phyloP scores from a whole-genome alignment of 2,888 invertebrate genomes.

The Herminia tarsipennalis region DNA sequence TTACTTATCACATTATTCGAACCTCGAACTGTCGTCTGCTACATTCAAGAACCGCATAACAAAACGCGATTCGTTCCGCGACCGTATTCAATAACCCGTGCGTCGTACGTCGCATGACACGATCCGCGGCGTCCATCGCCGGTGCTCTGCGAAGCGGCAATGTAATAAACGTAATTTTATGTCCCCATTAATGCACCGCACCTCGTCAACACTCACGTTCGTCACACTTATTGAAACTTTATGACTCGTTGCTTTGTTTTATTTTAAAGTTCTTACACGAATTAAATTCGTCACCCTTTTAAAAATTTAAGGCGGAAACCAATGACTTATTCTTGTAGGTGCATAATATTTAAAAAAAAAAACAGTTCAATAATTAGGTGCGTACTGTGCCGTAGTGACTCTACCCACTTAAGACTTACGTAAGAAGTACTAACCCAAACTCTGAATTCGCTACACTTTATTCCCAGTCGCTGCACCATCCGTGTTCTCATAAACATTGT shows the following conservation, averaged over 20 bases:
- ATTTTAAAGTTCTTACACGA: conserved; percentile 1
- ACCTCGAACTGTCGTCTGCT: not conserved
- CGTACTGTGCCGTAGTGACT: too few relatives aligned
- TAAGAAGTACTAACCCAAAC: too few relatives aligned
- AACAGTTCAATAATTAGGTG: too few relatives aligned
- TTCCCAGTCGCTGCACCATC: too few relatives aligned
- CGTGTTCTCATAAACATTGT: too few relatives aligned
- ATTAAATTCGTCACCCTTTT: conserved; percentile 1
- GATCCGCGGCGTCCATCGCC: conserved; percentile 13
- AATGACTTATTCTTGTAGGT: too few relatives aligned
- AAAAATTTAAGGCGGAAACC: too few relatives aligned
- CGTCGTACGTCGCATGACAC: conserved; percentile 35
- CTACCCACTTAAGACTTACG: too few relatives aligned
- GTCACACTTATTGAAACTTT: conserved; percentile 34
- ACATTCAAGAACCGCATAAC: conserved; percentile 1
- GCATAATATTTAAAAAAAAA: too few relatives aligned
- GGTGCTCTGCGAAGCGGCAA: conserved; percentile 17
- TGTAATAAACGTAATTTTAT: conserved; percentile 39
- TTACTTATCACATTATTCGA: not conserved
- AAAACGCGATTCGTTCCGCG: conserved; percentile 43
- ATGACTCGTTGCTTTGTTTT: conserved; percentile 9
- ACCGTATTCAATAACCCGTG: conserved; percentile 44
- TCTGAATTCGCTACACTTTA: too few relatives aligned
- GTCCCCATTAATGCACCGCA: conserved; percentile 32
- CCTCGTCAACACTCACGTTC: conserved; percentile 33